These are phyloP conservation scores for Smutsia gigantea DNA, from an alignment of 2,797 vertebrate genomes.

Conservation along the genomic window DNA sequence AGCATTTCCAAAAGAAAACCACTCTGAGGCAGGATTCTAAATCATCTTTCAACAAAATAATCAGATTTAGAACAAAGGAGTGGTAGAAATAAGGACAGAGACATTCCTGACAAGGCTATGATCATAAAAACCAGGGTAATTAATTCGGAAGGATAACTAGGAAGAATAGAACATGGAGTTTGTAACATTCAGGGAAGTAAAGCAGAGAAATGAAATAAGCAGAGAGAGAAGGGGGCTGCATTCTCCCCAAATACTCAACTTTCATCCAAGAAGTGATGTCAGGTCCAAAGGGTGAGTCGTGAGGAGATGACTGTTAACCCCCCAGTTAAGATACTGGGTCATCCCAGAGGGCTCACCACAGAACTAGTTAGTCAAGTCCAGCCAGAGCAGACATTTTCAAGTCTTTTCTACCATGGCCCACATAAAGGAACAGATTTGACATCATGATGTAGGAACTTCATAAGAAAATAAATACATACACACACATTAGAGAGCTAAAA, in stretches of 20 bases:
- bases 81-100: not conserved
- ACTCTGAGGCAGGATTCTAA: not conserved
- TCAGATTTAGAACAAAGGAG: not conserved
- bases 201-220: not conserved
- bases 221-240: not conserved
- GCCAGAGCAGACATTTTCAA: not conserved
- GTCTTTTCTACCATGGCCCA: not conserved
- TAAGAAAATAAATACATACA: not conserved
- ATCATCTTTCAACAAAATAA: slow-evolving; percentile 6
- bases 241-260: not conserved
- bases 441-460: not conserved
- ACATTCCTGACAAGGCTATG: not conserved
- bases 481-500: not conserved
- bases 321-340: not conserved
- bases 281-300: not conserved
- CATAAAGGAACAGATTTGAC: not conserved
- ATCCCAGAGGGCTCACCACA: not conserved
- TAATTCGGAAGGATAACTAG: not conserved
- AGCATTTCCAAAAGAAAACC: slow-evolving; percentile 15
- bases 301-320: not conserved
- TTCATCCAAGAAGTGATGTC: not conserved
- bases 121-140: not conserved
- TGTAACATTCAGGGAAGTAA: not conserved
- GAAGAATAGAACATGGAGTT: not conserved
- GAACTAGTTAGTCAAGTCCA: not conserved